Percentiles rank a stretch among this genome's conserved stretches.
phyloP scores from a whole-genome alignment of 2,113 vertebrate species.

The Platysternon megacephalum region DNA sequence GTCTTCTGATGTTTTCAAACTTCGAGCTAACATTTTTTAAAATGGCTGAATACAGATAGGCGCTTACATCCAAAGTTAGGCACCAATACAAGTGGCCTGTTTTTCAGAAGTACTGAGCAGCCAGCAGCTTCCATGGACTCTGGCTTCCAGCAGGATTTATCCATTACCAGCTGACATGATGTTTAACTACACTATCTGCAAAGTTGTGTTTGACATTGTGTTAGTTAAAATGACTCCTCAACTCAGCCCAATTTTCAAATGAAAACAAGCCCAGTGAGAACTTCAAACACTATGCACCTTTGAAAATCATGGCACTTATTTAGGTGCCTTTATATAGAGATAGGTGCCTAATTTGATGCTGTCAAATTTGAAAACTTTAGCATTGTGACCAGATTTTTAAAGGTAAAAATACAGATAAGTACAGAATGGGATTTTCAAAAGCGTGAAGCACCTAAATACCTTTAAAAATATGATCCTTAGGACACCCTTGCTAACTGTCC shows the following conservation, averaged over 20 bases:
- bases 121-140: not conserved
- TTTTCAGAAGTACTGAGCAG: constrained; percentile 1
- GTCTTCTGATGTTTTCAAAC: not conserved
- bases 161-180: constrained; percentile 50
- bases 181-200: constrained; percentile 59
- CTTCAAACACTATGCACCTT: not conserved
- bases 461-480: not conserved
- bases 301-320: not conserved
- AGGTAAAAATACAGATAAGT: not conserved
- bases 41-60: not conserved
- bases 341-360: not conserved
- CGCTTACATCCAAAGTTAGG: accelerated
- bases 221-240: constrained; percentile 59
- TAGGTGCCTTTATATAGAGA: not conserved
- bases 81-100: not conserved
- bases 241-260: constrained; percentile 32
- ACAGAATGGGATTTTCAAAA: not conserved
- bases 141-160: not conserved
- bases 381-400: not conserved
- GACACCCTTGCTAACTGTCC: not conserved
- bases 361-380: not conserved
- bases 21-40: not conserved
- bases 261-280: constrained; percentile 37
- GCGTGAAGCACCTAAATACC: not conserved
- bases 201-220: constrained; percentile 42